Conservation (phyloP, 2,113 vertebrate genomes). For the Heterotis niloticus region DNA sequence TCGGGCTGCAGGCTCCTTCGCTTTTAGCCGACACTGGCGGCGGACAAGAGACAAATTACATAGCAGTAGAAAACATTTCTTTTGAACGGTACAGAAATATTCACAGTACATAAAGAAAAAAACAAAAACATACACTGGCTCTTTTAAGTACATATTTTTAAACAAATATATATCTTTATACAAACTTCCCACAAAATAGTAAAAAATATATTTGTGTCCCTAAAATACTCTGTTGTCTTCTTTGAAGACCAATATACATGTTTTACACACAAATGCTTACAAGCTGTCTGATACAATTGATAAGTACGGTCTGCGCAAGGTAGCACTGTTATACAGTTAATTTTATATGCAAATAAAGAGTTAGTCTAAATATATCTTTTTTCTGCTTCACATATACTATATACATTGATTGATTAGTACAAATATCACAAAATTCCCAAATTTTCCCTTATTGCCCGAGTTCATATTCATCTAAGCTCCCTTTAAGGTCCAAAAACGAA, state of each 20-base stretch:
- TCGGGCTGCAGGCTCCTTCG: too few relatives aligned
- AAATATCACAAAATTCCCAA: constrained; percentile 22
- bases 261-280: constrained; percentile 69
- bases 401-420: constrained; percentile 26
- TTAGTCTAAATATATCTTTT: constrained; percentile 28
- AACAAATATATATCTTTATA: constrained; percentile 68
- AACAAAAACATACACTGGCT: constrained; percentile 39
- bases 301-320: constrained; percentile 44
- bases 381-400: constrained; percentile 26
- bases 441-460: constrained; percentile 22
- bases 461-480: constrained; percentile 1
- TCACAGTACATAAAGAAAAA: constrained; percentile 74
- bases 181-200: constrained; percentile 71
- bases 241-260: constrained; percentile 78
- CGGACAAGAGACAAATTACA: neutral
- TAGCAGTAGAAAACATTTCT: constrained; percentile 40
- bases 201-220: constrained; percentile 81
- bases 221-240: constrained; percentile 79
- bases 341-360: constrained; percentile 19
- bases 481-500: constrained; percentile 23
- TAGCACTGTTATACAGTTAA: constrained; percentile 34
- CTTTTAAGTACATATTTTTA: constrained; percentile 54
- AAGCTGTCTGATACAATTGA: constrained; percentile 71
- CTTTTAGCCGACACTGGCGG: neutral
- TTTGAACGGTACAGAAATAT: constrained; percentile 57